Base-by-base conservation (phyloP, 2,888 invertebrate species). In the Drosophila phalerata region DNA sequence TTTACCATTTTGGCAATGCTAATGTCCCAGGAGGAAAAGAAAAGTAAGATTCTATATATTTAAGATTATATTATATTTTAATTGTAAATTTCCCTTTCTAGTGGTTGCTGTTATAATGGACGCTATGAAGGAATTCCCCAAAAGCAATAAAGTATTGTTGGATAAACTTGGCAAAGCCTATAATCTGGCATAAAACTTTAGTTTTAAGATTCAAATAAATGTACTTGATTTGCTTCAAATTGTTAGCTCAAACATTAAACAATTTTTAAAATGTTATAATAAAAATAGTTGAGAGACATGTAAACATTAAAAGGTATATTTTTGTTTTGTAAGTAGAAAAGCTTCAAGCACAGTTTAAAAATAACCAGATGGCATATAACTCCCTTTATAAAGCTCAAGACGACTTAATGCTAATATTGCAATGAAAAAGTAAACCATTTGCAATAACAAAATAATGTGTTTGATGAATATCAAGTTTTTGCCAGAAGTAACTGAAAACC, bases 1-100 rank as follows among this genome's bases (percentile, higher is more conserved):
- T 77, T 92, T 25, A 52, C 69, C 11, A 92, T 92, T 58, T 69
- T 92, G 37, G 85, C 91, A 11, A 72, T 92, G 75, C 84, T 92
- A 2, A 86, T 92, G 85, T 91, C 92, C 0, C 38, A 69, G 3
- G 80, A 90, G 1, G 92, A 92, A 57, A 88, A 88, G 47, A 81
- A 85, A 73, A 79, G 92, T 92, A 74, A 48, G 77, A 58, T 3
- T 1, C 3, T 37, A 10, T 1, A 2, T 25, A 0, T 8, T 3
- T 10, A n/a, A 10, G 19, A 9, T 32, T 19, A 5, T 32, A 42
- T n/a, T 0, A 32, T 15, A 40, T 73, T 43, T 42, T 8, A 13
- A 32, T 15, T 38, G 13, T 11, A 13, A 11, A 8, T 43, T 47
- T 45, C 0, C 49, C 5, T 30, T 79, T 80, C 6, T 66, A 92